Conservation (phyloP, 2,113 vertebrate species). For the Syrrhaptes paradoxus region DNA sequence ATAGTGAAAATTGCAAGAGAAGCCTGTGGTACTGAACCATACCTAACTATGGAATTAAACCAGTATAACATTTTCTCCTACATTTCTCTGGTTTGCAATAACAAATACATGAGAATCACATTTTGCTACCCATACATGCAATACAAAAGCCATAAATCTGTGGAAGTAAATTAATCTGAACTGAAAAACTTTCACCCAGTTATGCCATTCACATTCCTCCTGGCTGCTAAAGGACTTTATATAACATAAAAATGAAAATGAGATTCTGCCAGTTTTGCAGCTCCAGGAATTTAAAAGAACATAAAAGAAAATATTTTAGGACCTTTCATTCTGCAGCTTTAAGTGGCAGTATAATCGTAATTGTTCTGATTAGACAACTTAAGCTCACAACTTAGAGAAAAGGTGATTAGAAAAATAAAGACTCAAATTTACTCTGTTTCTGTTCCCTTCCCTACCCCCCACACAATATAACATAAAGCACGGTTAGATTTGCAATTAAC, state of each 20-base stretch:
- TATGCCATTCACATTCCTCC: slow-evolving; percentile 79
- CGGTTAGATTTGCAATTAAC: slow-evolving; percentile 16
- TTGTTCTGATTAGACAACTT: slow-evolving; percentile 39
- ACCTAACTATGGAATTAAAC: slow-evolving; percentile 57
- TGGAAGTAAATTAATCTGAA: slow-evolving; percentile 68
- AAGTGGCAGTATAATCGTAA: slow-evolving; percentile 41
- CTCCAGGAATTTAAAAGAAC: slow-evolving; percentile 78
- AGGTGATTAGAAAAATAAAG: slow-evolving; percentile 25
- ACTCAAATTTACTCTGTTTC: neutral
- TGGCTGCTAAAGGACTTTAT: slow-evolving; percentile 71
- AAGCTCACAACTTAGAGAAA: neutral
- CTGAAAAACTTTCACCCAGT: slow-evolving; percentile 64
- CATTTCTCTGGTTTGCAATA: slow-evolving; percentile 63
- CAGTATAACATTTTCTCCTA: slow-evolving; percentile 43
- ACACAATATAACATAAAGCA: neutral
- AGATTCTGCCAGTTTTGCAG: slow-evolving; percentile 76
- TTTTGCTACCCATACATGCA: slow-evolving; percentile 73
- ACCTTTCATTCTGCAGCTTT: slow-evolving; percentile 48
- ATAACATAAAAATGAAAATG: slow-evolving; percentile 77
- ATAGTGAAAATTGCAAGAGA: slow-evolving; percentile 42
- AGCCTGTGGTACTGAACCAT: slow-evolving; percentile 45
- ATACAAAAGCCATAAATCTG: slow-evolving; percentile 68
- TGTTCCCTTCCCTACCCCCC: neutral
- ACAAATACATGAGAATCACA: slow-evolving; percentile 70
- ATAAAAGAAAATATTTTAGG: slow-evolving; percentile 81